These are phyloP conservation scores for Pseudopipra pipra DNA, from an alignment of 2,113 vertebrate species.

Conservation along the genomic window DNA sequence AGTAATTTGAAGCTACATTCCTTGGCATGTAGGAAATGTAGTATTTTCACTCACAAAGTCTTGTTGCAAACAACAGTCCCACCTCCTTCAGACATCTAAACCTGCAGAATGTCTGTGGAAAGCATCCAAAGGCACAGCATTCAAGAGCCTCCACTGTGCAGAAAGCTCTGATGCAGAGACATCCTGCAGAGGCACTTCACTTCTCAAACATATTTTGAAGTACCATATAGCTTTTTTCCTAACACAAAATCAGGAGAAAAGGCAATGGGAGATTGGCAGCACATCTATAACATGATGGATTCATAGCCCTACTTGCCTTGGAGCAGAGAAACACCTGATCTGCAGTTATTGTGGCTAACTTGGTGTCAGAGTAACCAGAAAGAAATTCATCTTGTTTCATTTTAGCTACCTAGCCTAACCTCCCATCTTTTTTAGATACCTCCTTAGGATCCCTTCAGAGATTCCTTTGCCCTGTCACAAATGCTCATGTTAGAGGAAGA, in stretches of 20 bases:
- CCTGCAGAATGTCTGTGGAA: background rate
- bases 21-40: background rate
- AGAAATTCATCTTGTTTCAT: background rate
- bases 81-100: background rate
- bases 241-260: background rate
- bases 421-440: background rate
- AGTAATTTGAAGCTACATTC: background rate
- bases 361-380: background rate
- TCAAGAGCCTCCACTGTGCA: background rate
- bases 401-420: background rate
- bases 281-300: background rate
- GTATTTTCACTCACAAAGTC: background rate
- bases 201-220: constrained; percentile 20
- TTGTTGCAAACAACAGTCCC: background rate
- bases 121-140: background rate
- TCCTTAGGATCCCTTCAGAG: background rate
- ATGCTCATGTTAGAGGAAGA: background rate
- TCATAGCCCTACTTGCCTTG: background rate
- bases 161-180: background rate
- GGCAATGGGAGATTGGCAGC: background rate
- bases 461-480: background rate
- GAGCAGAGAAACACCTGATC: background rate
- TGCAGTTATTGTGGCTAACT: background rate
- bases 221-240: background rate
- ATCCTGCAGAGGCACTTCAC: constrained; percentile 3